phyloP scores from a whole-genome alignment of 2,888 invertebrate genomes.

The Cantharis rustica region DNA sequence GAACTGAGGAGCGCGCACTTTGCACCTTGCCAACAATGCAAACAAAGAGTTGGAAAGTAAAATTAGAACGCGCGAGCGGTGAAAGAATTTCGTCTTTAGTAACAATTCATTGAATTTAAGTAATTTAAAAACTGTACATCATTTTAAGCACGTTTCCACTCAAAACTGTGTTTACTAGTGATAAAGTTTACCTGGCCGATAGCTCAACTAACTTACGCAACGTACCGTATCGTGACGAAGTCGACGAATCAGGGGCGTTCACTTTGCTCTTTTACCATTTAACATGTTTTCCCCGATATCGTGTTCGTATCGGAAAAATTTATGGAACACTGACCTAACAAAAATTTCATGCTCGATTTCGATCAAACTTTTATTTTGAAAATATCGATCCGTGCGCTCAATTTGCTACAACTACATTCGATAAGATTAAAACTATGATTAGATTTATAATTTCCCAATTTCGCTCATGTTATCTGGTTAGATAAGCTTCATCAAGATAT shows the following conservation, averaged over 20 bases:
- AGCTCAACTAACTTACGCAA: not conserved
- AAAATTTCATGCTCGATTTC: not conserved
- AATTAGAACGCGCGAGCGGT: not conserved
- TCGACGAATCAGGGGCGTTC: not conserved
- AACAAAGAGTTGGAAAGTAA: not conserved
- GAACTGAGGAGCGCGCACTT: not conserved
- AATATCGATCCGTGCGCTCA: not conserved
- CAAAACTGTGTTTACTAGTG: not conserved
- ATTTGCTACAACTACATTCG: not conserved
- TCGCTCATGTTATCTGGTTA: not conserved
- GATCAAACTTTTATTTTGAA: not conserved
- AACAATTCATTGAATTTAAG: not conserved
- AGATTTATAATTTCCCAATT: not conserved
- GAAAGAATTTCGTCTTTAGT: not conserved
- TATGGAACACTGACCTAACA: not conserved
- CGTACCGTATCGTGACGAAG: slow-evolving; percentile 1
- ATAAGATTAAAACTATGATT: not conserved
- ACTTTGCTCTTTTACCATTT: not conserved
- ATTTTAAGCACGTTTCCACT: not conserved
- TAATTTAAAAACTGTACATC: not conserved
- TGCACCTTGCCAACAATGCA: not conserved
- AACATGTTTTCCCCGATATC: not conserved
- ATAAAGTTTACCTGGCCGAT: not conserved
- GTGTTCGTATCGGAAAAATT: not conserved
- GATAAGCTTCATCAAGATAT: not conserved